Percentiles rank a stretch among this genome's conserved stretches.
Conservation (phyloP, 1,140 invertebrate genomes). For the Choristoneura fumiferana region DNA sequence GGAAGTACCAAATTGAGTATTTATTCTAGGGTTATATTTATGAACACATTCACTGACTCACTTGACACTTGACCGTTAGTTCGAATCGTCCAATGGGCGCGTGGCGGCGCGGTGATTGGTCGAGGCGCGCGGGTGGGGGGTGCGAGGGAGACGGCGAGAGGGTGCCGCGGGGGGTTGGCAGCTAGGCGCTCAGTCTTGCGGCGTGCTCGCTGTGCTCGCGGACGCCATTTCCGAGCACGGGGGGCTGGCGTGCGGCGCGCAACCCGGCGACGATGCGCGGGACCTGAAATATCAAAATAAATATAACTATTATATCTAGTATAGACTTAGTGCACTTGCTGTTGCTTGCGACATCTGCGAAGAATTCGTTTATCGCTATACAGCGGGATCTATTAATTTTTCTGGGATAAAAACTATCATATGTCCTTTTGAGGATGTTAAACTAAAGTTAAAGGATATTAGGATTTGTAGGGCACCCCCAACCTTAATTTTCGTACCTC, state of each 20-base stretch:
- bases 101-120: neutral
- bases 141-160: neutral
- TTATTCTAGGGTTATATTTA: constrained; percentile 29
- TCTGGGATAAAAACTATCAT: too few relatives aligned
- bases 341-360: too few relatives aligned
- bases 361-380: too few relatives aligned
- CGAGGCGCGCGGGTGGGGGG: neutral
- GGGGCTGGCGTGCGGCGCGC: constrained; percentile 30
- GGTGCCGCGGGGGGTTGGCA: too few relatives aligned
- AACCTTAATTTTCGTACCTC: too few relatives aligned
- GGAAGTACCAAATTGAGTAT: constrained; percentile 61
- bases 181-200: constrained; percentile 31
- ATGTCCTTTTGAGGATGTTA: too few relatives aligned
- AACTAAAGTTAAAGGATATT: too few relatives aligned
- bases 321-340: too few relatives aligned
- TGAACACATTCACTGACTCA: constrained; percentile 15
- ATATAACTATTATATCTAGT: too few relatives aligned
- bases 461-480: too few relatives aligned
- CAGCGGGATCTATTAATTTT: too few relatives aligned
- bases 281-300: constrained; percentile 31
- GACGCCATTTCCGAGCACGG: constrained; percentile 34
- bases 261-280: constrained; percentile 35
- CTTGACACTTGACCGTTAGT: constrained; percentile 1
- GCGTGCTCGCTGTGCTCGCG: constrained; percentile 23
- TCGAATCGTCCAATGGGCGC: neutral